Evolutionary conservation across 2,113 vertebrate species (phyloP).

Genomic region (Microtus richardsoni): DNA sequence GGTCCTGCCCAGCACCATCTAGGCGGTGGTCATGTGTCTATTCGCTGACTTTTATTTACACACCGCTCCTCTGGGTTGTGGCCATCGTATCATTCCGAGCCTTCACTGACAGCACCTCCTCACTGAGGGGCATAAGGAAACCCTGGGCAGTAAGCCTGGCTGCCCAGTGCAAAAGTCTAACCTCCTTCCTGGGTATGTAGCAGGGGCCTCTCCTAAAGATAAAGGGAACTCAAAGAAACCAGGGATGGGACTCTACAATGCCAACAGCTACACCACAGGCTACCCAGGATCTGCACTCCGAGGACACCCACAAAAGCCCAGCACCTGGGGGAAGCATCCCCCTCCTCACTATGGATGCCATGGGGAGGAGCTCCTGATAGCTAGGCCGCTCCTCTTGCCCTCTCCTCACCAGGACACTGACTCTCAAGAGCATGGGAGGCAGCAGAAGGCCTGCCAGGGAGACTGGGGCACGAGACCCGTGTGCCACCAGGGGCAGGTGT

Average conservation of each 20-base stretch:
- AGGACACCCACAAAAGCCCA: not conserved
- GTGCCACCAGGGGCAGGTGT: not conserved
- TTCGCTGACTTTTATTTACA: not conserved
- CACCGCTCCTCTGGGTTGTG: no score
- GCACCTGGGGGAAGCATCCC: not conserved
- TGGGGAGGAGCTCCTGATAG: not conserved
- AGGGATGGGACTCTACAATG: not conserved
- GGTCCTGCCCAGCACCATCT: not conserved
- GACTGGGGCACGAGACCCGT: no score
- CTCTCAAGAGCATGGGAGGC: no score
- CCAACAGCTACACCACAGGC: not conserved
- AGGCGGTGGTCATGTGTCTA: not conserved
- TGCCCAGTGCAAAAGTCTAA: not conserved
- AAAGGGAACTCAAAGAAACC: not conserved
- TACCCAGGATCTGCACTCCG: not conserved
- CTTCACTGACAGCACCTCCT: no score
- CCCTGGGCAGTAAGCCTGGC: not conserved
- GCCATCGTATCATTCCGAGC: accelerated
- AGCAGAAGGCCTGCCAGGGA: no score
- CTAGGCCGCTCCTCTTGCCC: no score
- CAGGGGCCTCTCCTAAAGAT: not conserved
- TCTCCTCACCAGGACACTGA: not conserved
- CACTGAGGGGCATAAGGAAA: not conserved
- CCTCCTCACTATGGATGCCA: not conserved
- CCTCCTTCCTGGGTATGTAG: not conserved